These are phyloP conservation scores for Axea sp. DNA, from an alignment of 2,888 invertebrate species.

Conservation along the genomic window DNA sequence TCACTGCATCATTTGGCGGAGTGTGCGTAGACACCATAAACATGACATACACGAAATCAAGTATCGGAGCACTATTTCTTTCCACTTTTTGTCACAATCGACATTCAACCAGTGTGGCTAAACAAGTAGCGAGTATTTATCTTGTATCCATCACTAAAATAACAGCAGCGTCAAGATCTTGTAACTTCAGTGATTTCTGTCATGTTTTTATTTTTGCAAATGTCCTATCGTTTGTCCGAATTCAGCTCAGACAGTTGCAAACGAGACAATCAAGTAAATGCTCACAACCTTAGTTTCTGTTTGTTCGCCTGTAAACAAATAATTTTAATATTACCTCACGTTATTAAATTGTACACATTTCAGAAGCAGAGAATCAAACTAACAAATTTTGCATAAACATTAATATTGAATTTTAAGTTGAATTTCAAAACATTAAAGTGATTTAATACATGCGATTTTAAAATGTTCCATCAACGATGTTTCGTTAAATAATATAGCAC, in stretches of 20 bases:
- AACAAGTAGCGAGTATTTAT: constrained; percentile 18
- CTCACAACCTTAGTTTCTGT: constrained; percentile 23
- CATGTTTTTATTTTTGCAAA: constrained; percentile 36
- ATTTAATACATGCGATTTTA: too few relatives aligned
- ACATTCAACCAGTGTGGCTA: constrained; percentile 1
- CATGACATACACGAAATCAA: constrained; percentile 22
- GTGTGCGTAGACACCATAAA: constrained; percentile 20
- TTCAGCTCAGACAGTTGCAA: constrained; percentile 28
- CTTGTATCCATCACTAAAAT: constrained; percentile 31
- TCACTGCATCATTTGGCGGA: constrained; percentile 18
- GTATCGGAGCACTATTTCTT: constrained; percentile 11
- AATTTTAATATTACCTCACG: constrained; percentile 8
- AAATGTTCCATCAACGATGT: too few relatives aligned
- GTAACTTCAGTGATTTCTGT: constrained; percentile 29
- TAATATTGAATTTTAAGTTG: too few relatives aligned
- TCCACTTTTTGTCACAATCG: constrained; percentile 10
- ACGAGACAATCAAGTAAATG: constrained; percentile 9
- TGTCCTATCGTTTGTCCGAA: constrained; percentile 38
- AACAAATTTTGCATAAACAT: too few relatives aligned
- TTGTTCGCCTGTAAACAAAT: constrained; percentile 22
- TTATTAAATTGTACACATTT: too few relatives aligned
- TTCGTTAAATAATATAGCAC: too few relatives aligned
- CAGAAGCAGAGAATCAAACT: too few relatives aligned
- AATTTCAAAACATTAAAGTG: too few relatives aligned
- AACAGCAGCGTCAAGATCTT: constrained; percentile 20